Conservation (phyloP, 23 tunicate genomes). For the Ascidia mentula region DNA sequence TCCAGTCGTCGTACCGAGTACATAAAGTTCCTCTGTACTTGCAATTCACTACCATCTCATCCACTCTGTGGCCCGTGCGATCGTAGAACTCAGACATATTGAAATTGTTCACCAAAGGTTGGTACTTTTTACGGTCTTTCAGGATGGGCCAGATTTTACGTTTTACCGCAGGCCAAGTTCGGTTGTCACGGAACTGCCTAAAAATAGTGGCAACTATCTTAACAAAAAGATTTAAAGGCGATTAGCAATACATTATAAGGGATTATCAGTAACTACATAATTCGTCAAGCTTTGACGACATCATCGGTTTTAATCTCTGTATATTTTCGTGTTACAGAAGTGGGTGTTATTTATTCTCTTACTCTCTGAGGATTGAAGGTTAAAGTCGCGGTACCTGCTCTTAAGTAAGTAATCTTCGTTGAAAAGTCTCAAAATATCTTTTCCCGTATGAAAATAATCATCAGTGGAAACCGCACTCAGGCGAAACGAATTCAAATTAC, state of each 20-base stretch:
- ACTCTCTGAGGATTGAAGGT: too few species aligned
- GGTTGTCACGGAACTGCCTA: conserved; percentile 45
- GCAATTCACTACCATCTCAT: conserved; percentile 58
- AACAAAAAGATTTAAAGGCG: too few species aligned
- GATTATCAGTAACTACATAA: too few species aligned
- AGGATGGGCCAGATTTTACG: conserved; percentile 35
- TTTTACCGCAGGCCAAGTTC: conserved; percentile 48
- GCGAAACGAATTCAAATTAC: conserved; percentile 92
- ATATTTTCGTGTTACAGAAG: neutral
- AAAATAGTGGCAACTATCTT: too few species aligned
- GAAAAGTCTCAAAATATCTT: conserved; percentile 32
- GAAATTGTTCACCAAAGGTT: conserved; percentile 15
- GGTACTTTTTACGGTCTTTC: conserved; percentile 29
- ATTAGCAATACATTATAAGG: too few species aligned
- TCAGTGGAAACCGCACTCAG: conserved; percentile 52
- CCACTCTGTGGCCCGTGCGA: conserved; percentile 62
- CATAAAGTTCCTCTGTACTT: conserved; percentile 40
- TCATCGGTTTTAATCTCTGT: neutral
- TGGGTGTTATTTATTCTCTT: neutral
- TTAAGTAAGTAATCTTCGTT: conserved; percentile 28
- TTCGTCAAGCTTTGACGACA: too few species aligned
- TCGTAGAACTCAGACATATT: conserved; percentile 83
- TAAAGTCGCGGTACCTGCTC: conserved; percentile 36
- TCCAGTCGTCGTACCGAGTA: conserved; percentile 14
- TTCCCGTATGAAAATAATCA: conserved; percentile 67